Evolutionary conservation across 2,888 invertebrate genomes (phyloP).

Genomic region (Corbicula japonica): DNA sequence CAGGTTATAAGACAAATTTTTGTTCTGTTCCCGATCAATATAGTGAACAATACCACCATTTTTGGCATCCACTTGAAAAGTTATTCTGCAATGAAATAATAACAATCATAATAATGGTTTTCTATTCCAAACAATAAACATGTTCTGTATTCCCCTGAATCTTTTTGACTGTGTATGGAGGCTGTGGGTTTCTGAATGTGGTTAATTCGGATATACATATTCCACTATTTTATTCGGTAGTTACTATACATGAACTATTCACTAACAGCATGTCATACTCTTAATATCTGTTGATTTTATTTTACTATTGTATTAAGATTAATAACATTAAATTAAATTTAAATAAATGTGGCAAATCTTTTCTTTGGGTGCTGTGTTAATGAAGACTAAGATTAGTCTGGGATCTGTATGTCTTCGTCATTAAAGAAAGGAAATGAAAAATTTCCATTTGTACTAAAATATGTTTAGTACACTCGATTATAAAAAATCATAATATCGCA

Average conservation of each 20-base stretch:
- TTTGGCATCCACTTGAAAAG: constrained; percentile 5
- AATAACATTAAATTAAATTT: too few species aligned
- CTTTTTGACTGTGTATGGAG: not conserved
- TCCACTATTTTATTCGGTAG: not conserved
- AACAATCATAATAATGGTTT: not conserved
- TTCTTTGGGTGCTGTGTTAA: too few species aligned
- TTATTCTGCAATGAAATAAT: constrained; percentile 22
- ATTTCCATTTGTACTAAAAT: too few species aligned
- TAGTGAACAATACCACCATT: constrained; percentile 45
- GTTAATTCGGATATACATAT: not conserved
- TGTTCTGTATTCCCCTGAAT: not conserved
- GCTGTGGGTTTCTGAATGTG: not conserved
- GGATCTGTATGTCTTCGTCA: too few species aligned
- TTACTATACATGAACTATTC: not conserved
- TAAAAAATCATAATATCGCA: too few species aligned
- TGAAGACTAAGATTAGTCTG: too few species aligned
- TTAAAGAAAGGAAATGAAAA: too few species aligned
- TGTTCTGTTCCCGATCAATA: constrained; percentile 3
- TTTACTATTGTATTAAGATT: too few species aligned
- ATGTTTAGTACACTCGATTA: too few species aligned
- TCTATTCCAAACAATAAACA: too few species aligned
- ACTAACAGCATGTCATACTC: not conserved
- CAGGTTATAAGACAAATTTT: not conserved
- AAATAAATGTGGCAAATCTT: too few species aligned
- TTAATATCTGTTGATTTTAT: too few species aligned